phyloP scores from a whole-genome alignment of 2,888 invertebrate species.

The Stegana nigrithorax region DNA sequence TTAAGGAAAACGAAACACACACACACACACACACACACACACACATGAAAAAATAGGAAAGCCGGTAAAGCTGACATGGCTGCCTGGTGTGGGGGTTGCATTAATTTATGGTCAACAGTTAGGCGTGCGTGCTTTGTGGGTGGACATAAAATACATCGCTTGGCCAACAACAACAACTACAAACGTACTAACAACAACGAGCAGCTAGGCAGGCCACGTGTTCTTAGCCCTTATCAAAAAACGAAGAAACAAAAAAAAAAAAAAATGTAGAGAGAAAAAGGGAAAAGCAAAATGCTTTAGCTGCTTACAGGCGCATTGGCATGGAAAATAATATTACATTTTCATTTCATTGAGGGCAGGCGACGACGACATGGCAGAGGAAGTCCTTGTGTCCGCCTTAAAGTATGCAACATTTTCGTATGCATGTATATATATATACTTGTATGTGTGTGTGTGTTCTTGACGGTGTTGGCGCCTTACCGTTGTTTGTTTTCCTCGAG shows the following conservation, averaged over 20 bases:
- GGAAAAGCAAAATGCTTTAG: too few species aligned
- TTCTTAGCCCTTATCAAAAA: slow-evolving; percentile 25
- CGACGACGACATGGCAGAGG: neutral
- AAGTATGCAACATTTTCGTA: slow-evolving; percentile 7
- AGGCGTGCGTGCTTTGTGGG: slow-evolving; percentile 7
- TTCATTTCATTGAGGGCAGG: slow-evolving; percentile 30
- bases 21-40: neutral
- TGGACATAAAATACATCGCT: too few species aligned
- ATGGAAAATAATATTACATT: slow-evolving; percentile 38
- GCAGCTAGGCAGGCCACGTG: slow-evolving; percentile 3
- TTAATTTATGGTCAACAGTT: slow-evolving; percentile 37
- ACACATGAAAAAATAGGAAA: neutral
- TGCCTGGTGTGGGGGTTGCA: slow-evolving; percentile 24
- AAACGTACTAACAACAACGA: neutral
- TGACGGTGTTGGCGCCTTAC: neutral
- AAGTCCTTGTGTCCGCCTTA: slow-evolving; percentile 1
- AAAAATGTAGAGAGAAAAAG: too few species aligned
- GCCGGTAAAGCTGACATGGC: neutral
- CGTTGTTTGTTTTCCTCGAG: slow-evolving; percentile 2
- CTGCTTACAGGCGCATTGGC: slow-evolving; percentile 33
- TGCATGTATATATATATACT: neutral
- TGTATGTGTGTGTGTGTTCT: neutral
- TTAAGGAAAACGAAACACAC: neutral
- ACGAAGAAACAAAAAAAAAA: too few species aligned
- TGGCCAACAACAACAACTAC: slow-evolving; percentile 2